Evolutionary conservation across 2,888 invertebrate species (phyloP), one percentile per base, ranked within the genome.

Genomic region (Seira ritae): DNA sequence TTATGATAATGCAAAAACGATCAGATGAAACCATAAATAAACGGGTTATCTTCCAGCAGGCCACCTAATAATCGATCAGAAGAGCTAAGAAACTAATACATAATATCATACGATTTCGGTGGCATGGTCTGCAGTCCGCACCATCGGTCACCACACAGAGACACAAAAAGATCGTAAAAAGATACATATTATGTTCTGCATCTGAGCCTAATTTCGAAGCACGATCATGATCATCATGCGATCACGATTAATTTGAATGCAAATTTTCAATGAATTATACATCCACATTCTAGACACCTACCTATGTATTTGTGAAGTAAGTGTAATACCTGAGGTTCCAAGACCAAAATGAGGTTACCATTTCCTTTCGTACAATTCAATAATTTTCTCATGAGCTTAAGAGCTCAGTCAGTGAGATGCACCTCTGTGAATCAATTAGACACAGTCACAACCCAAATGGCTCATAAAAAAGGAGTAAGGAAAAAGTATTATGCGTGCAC

Each of bases 311-410:
- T n/a, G n/a, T 31, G 31, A 31, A 8, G 31, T 31, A n/a, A n/a
- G n/a, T n/a, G n/a, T n/a, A n/a, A n/a, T 31, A 31, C 31, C 31
- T 31, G 31, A 31, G 31, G 31, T 31, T 62, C 22, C 20, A 62
- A 20, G 2, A 20, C 20, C 22, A n/a, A 62, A 62, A 62, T 62
- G 62, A 62, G 62, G 62, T 62, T 62, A 20, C 62, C 62, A 62
- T 62, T 62, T 62, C 62, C 62, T 62, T 20, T n/a, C 62, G 20
- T 20, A 62, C 50, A 50, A 50, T 50, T 62, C 62, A 62, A 62
- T 62, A 62, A 62, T 62, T 62, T 20, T 62, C 62, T 62, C 62
- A 62, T 62, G 62, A 55, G 17, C 55, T 17, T 8, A 62, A 62
- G 50, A 50, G n/a, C 20, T 20, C 15, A 50, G 50, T n/a, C n/a